Evolutionary conservation across 2,113 vertebrate species (phyloP), one percentile per base, ranked within the genome.

Genomic region (Xenopus tropicalis): DNA sequence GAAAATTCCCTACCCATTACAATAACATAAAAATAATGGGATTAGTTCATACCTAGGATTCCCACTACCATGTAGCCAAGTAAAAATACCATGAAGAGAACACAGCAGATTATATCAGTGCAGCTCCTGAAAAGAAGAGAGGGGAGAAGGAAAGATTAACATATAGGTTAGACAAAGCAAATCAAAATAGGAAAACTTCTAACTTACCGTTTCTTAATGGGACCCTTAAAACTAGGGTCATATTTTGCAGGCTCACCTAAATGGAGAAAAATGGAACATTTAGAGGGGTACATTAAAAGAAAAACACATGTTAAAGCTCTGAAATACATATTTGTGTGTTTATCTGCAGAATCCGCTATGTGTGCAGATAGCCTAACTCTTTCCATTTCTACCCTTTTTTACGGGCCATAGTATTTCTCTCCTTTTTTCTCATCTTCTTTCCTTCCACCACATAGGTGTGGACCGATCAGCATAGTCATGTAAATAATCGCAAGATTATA

Each of bases 41-140:
- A 37, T 37, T 54, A 54, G 22, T n/a, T 71, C 91, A 92, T 79
- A 95, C 94, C 95, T 82, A 96, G 71, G 56, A 94, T 74, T 21
- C 95, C 95, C 19, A 96, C 90, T 1, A 46, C 84, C 0, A 91
- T 79, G 82, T 96, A 96, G 19, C 93, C 95, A 0, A 87, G 67
- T 66, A 95, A 57, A 82, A 94, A 93, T 0, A 78, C n/a, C 80
- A 93, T 79, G 71, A 96, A 96, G 54, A 96, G 84, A 29, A 90
- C 0, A 11, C 92, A 95, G 84, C 94, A 96, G 77, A 96, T 85
- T 25, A 96, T 85, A 69, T 96, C 94, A 0, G 94, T 96, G 82
- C 95, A 96, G 51, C 92, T 80, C 88, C 94, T 95, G 80, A 71
- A 66, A 52, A 52, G n/a, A 54, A 54, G 12, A 78, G n/a, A 80